phyloP scores from a whole-genome alignment of 2,888 invertebrate genomes.

The Fabriciana adippe region DNA sequence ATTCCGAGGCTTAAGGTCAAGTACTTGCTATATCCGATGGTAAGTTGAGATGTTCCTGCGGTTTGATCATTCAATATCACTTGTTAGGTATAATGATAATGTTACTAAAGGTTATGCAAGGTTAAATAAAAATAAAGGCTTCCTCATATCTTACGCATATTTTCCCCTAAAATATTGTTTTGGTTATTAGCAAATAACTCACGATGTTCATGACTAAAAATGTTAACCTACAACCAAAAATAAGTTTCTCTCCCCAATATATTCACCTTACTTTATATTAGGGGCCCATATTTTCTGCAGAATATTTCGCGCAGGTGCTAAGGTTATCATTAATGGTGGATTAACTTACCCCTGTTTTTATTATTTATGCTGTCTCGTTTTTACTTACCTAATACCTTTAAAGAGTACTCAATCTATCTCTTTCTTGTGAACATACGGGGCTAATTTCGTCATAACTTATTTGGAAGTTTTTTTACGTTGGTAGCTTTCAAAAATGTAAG shows the following conservation, averaged over 20 bases:
- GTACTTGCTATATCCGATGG: conserved; percentile 41
- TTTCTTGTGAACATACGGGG: conserved; percentile 20
- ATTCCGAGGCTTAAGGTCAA: conserved; percentile 29
- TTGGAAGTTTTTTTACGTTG: conserved; percentile 9
- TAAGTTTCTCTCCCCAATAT: conserved; percentile 44
- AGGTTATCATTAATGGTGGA: conserved; percentile 69
- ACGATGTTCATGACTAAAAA: conserved; percentile 29
- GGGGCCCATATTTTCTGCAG: conserved; percentile 59
- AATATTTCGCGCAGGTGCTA: conserved; percentile 69
- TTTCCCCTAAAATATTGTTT: too few species aligned
- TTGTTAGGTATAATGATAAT: conserved; percentile 46
- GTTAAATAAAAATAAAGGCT: conserved; percentile 2
- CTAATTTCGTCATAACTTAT: conserved; percentile 8
- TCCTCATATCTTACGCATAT: not conserved
- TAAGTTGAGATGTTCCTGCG: conserved; percentile 66
- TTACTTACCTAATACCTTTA: not conserved
- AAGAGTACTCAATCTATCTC: conserved; percentile 13
- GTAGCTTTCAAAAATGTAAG: not conserved
- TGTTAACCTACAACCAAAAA: conserved; percentile 30
- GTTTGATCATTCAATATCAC: conserved; percentile 64
- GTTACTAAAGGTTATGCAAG: conserved; percentile 13
- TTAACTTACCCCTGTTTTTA: conserved; percentile 55
- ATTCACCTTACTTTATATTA: conserved; percentile 52
- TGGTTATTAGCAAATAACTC: conserved; percentile 7
- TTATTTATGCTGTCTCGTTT: conserved; percentile 43